These are phyloP conservation scores for Ophion costatus DNA, from an alignment of 2,888 invertebrate species.

Conservation along the genomic window DNA sequence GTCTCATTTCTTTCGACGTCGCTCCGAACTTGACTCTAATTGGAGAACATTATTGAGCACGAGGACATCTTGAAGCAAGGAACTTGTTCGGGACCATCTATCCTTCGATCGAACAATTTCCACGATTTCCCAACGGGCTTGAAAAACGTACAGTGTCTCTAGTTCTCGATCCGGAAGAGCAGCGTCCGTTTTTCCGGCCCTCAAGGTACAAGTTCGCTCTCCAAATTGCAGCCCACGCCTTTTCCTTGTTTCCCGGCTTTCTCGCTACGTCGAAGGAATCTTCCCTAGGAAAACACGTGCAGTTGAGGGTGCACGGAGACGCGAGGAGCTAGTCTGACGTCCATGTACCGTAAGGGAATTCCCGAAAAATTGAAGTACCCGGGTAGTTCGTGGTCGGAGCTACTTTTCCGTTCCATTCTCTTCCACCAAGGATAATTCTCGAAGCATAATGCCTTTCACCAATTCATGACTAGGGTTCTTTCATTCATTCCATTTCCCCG, in stretches of 20 bases:
- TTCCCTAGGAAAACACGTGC: conserved; percentile 10
- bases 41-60: no score
- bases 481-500: background rate
- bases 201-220: conserved; percentile 11
- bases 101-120: background rate
- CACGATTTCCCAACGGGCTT: background rate
- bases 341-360: conserved; percentile 6
- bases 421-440: background rate
- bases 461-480: background rate
- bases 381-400: background rate
- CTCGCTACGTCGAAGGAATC: conserved; percentile 67
- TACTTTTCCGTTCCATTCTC: background rate
- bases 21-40: no score
- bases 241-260: conserved; percentile 76
- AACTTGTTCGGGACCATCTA: no score
- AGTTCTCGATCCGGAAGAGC: conserved; percentile 7
- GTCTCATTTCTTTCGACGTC: no score
- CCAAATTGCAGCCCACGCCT: conserved; percentile 75
- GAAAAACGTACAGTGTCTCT: background rate
- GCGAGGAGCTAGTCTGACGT: conserved; percentile 43
- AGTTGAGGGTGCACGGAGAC: conserved; percentile 59
- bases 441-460: background rate
- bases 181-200: conserved; percentile 36
- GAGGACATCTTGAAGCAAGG: no score
- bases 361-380: conserved; percentile 8